Conservation (phyloP, 2,888 invertebrate genomes). For the Drosophila incognita region DNA sequence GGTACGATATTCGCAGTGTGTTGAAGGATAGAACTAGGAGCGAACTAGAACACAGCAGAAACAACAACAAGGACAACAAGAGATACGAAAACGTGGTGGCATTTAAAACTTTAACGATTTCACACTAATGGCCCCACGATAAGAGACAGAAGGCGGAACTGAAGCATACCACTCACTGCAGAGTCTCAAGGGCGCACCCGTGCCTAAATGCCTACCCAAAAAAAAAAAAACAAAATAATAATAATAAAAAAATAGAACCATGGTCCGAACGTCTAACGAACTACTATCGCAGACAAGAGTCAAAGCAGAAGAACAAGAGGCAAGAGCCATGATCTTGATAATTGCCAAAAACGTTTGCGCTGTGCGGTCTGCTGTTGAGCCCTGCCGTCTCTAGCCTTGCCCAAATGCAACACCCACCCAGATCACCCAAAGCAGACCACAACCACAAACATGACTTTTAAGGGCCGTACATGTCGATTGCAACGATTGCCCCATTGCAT, state of each 20-base stretch:
- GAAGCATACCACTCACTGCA: constrained; percentile 6
- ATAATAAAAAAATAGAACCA: constrained; percentile 7
- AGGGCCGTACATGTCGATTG: constrained; percentile 80
- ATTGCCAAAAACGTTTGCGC: constrained; percentile 74
- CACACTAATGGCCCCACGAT: constrained; percentile 77
- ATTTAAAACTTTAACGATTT: constrained; percentile 77
- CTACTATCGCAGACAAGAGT: constrained; percentile 63
- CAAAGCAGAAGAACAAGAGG: constrained; percentile 47
- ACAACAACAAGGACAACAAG: constrained; percentile 8
- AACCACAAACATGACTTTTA: constrained; percentile 72
- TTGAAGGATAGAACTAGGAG: constrained; percentile 1
- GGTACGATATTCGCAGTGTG: constrained; percentile 64
- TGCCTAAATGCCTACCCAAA: constrained; percentile 60
- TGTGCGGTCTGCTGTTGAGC: constrained; percentile 53
- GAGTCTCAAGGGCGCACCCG: constrained; percentile 47
- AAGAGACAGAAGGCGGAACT: constrained; percentile 24
- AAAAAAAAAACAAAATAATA: constrained; percentile 3
- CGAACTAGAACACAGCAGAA: constrained; percentile 46
- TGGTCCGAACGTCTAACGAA: constrained; percentile 67
- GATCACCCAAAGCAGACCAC: constrained; percentile 14
- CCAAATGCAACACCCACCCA: constrained; percentile 60
- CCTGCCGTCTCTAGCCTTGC: constrained; percentile 4
- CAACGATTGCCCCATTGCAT: constrained; percentile 55
- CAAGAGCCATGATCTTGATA: constrained; percentile 71
- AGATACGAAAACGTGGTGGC: constrained; percentile 71